Conservation (phyloP, 2,888 invertebrate genomes). For the Trimorus sp. region DNA sequence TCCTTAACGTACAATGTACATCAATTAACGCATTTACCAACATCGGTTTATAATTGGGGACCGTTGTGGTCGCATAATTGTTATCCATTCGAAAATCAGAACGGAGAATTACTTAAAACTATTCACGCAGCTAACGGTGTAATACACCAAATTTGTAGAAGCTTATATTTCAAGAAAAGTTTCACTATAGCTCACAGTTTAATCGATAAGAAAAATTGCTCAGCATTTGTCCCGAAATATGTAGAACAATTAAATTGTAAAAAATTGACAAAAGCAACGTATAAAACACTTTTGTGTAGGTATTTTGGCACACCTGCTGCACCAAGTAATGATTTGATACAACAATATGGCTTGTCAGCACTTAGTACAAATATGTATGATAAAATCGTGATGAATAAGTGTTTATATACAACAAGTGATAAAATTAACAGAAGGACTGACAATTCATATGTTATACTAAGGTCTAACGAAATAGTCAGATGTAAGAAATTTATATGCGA, state of each 20-base stretch:
- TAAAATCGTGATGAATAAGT: not conserved
- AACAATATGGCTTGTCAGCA: not conserved
- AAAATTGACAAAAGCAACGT: not conserved
- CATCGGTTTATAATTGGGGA: constrained; percentile 21
- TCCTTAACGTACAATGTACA: constrained; percentile 21
- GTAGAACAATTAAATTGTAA: not conserved
- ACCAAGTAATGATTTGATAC: too few relatives aligned
- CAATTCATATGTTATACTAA: not conserved
- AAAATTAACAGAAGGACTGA: not conserved
- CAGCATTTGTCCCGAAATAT: not conserved
- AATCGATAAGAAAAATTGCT: not conserved
- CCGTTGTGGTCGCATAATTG: constrained; percentile 23
- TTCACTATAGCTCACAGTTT: not conserved
- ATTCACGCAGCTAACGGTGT: not conserved
- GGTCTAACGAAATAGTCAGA: not conserved
- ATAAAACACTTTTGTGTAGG: not conserved
- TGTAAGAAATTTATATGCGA: not conserved
- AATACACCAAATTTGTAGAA: not conserved
- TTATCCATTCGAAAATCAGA: constrained; percentile 21
- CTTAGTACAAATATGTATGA: not conserved
- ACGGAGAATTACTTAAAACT: constrained; percentile 15
- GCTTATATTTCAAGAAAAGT: not conserved
- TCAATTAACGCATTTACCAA: constrained; percentile 7
- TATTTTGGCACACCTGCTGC: too few relatives aligned
- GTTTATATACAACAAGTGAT: not conserved